Evolutionary conservation across 2,888 invertebrate genomes (phyloP).

Genomic region (Anarsia innoxiella): DNA sequence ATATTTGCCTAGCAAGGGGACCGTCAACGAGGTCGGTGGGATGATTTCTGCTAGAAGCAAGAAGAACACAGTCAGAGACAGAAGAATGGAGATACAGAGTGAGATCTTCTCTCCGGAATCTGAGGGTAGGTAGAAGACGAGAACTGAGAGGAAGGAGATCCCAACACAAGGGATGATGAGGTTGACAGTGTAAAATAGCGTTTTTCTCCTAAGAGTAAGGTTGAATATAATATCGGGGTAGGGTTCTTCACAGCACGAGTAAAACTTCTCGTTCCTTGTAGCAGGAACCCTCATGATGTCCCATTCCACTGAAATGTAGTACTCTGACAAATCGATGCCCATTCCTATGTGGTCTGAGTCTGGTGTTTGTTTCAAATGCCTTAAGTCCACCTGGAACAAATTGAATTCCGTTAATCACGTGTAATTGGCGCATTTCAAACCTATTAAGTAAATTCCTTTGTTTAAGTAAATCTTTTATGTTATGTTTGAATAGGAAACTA

Average conservation of each 20-base stretch:
- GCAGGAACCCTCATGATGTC: slow-evolving; percentile 96
- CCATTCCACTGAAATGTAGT: slow-evolving; percentile 98
- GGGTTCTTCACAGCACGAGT: slow-evolving; percentile 97
- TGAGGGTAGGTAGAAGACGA: slow-evolving; percentile 98
- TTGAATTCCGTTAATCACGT: too few species aligned
- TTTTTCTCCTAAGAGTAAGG: slow-evolving; percentile 94
- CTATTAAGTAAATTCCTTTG: too few species aligned
- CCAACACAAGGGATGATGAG: slow-evolving; percentile 98
- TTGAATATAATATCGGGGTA: slow-evolving; percentile 99
- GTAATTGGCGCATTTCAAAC: too few species aligned
- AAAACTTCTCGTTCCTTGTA: slow-evolving; percentile 91
- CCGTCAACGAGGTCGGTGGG: slow-evolving; percentile 94
- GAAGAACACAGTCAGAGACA: slow-evolving; percentile 96
- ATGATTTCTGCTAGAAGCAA: slow-evolving; percentile 94
- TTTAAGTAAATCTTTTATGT: too few species aligned
- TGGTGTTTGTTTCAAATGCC: slow-evolving; percentile 90
- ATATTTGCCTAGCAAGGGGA: slow-evolving; percentile 93
- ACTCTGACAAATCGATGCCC: slow-evolving; percentile 94
- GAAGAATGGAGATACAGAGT: slow-evolving; percentile 93
- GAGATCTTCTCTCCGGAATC: slow-evolving; percentile 99
- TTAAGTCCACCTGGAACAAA: slow-evolving; percentile 88
- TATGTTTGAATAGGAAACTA: too few species aligned
- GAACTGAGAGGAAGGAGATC: slow-evolving; percentile 95
- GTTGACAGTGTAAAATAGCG: slow-evolving; percentile 98
- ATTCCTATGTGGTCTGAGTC: slow-evolving; percentile 92